Evolutionary conservation across 2,113 vertebrate genomes (phyloP).

Genomic region (Amblyornis subalaris): DNA sequence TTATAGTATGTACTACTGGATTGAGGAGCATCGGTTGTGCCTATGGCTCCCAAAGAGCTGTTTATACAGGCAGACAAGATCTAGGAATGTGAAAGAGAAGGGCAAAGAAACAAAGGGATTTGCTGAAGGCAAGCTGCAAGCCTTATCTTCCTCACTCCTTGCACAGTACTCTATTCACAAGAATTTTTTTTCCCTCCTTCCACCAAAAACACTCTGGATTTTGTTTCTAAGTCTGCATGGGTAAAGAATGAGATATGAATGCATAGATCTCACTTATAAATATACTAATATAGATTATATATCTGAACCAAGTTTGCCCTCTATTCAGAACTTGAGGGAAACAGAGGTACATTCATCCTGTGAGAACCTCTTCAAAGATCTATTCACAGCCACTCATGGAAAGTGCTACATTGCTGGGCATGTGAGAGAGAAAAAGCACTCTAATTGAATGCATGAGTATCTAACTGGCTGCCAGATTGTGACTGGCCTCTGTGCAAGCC

Average conservation of each 20-base stretch:
- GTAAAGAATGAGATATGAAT: neutral
- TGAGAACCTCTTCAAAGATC: slow-evolving; percentile 46
- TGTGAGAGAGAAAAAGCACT: slow-evolving; percentile 26
- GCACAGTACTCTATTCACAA: neutral
- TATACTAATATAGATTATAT: neutral
- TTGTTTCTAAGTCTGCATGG: neutral
- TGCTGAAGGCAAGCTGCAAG: neutral
- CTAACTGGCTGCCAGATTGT: slow-evolving; percentile 3
- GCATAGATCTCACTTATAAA: neutral
- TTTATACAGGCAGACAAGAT: neutral
- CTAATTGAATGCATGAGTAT: slow-evolving; percentile 3
- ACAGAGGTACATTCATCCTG: slow-evolving; percentile 56
- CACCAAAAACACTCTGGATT: neutral
- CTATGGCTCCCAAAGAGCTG: neutral
- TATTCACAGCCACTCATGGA: slow-evolving; percentile 45
- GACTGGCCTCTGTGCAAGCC: neutral
- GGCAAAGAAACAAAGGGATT: neutral
- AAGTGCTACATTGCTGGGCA: neutral
- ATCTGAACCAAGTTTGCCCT: slow-evolving; percentile 42
- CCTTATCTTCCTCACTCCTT: neutral
- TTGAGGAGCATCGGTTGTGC: neutral
- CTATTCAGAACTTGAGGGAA: neutral
- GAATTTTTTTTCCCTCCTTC: neutral
- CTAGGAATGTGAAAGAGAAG: neutral
- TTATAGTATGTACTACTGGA: neutral